Evolutionary conservation across 2,797 vertebrate species (phyloP).

Genomic region (Parotocinclus haroldoi): DNA sequence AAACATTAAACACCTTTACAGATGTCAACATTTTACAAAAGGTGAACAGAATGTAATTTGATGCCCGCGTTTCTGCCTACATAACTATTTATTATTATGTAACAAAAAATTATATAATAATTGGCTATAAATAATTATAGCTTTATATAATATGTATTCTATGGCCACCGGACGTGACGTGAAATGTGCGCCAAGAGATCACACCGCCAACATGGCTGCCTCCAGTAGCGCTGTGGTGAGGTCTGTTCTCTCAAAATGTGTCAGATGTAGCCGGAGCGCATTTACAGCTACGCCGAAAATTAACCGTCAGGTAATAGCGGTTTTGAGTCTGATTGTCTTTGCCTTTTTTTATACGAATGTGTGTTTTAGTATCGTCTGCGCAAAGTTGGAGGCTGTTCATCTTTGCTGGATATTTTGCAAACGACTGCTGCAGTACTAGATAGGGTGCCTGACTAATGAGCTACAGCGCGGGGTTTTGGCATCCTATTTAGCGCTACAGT

Average conservation of each 20-base stretch:
- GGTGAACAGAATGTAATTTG: too few species aligned
- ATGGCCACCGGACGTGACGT: constrained; percentile 31
- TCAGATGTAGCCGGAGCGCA: constrained; percentile 34
- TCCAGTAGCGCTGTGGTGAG: constrained; percentile 50
- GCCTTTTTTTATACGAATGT: not conserved
- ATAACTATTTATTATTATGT: too few species aligned
- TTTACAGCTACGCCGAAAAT: constrained; percentile 30
- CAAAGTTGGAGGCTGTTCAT: not conserved
- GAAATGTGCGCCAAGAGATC: constrained; percentile 9
- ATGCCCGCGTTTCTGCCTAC: too few species aligned
- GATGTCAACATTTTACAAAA: too few species aligned
- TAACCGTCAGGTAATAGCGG: constrained; percentile 52
- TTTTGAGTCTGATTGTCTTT: not conserved
- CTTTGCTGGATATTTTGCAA: not conserved
- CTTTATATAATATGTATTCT: too few species aligned
- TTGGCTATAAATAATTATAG: too few species aligned
- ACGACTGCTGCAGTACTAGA: not conserved
- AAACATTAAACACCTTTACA: too few species aligned
- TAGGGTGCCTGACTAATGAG: not conserved
- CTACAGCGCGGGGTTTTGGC: not conserved
- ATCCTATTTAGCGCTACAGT: not conserved
- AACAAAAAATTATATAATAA: too few species aligned
- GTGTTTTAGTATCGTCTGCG: not conserved
- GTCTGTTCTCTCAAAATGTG: constrained; percentile 57
- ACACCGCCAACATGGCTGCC: constrained; percentile 66